Evolutionary conservation across 2,113 vertebrate genomes (phyloP), one percentile per base, ranked within the genome.

Genomic region (Xiphophorus maculatus): DNA sequence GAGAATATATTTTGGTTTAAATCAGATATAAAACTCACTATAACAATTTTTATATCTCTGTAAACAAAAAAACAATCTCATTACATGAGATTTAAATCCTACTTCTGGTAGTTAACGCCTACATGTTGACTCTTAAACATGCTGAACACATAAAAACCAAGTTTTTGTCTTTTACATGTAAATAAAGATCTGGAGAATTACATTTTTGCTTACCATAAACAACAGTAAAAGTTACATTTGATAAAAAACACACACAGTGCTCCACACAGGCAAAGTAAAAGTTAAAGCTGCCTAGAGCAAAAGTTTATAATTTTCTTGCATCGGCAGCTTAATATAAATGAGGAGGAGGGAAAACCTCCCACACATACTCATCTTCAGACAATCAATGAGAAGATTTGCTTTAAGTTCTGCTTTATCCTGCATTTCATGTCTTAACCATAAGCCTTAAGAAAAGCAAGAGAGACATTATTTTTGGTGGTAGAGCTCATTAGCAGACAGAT

Each of bases 351-450:
- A 42, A 15, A 42, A 42, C 0, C 14, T 42, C 40, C 4, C 19
- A 19, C 48, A 54, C 48, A 15, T 19, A 48, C 37, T 3, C 19
- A 15, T 48, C 4, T 48, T 48, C 44, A 51, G 48, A 51, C 48
- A 22, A 5, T 42, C 40, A 25, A 19, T 54, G 19, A 22, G 14
- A 15, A 54, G 48, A 7, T 63, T 29, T 17, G 40, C 3, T 42
- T 42, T 42, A 42, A 19, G 17, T 65, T 54, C 54, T 66, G 73
- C 44, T 51, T 44, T 79, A 44, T 33, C 44, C 54, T 25, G 5
- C 27, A 65, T 51, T 40, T 62, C 19, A 48, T 75, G 62, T 70
- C 72, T 71, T 61, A 51, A 51, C 60, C n/a, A 66, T 44, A 77
- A 69, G 68, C 37, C 60, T 42, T 48, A 4, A 29, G 14, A 25